These are phyloP conservation scores for Centroberyx gerrardi DNA, from an alignment of 2,797 vertebrate genomes.

Conservation along the genomic window DNA sequence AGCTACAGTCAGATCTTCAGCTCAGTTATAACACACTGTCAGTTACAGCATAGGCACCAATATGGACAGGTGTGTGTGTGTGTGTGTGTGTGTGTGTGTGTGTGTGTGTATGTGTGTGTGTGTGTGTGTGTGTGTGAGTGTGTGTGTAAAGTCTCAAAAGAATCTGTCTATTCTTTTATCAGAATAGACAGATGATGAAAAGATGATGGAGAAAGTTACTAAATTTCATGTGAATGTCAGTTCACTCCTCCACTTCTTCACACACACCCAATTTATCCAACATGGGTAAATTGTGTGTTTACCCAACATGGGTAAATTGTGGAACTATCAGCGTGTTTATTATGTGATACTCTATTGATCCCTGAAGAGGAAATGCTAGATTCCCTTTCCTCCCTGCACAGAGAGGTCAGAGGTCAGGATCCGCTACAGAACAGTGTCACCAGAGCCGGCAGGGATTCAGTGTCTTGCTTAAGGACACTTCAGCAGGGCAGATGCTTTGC, in stretches of 20 bases:
- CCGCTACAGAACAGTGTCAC: not conserved
- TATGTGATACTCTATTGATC: no score
- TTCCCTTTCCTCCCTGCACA: not conserved
- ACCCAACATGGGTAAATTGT: no score
- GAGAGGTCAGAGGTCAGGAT: slow-evolving; percentile 6
- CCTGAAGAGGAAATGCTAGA: no score
- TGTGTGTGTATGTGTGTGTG: not conserved
- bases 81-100: slow-evolving; percentile 6
- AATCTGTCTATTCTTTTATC: not conserved
- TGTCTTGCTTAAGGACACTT: not conserved
- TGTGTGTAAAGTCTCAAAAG: not conserved
- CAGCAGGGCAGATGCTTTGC: not conserved
- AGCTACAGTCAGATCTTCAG: no score
- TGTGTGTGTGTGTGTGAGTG: slow-evolving; percentile 13
- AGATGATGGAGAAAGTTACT: no score
- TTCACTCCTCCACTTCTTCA: not conserved
- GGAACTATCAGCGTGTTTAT: no score
- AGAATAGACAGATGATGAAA: no score
- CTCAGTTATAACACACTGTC: no score
- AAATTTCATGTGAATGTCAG: not conserved
- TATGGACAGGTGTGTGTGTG: not conserved
- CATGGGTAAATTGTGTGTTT: no score
- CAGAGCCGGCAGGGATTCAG: no score
- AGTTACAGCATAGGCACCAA: no score
- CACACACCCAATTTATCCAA: not conserved